phyloP scores from a whole-genome alignment of 2,113 vertebrate genomes.

The Xenus cinereus region DNA sequence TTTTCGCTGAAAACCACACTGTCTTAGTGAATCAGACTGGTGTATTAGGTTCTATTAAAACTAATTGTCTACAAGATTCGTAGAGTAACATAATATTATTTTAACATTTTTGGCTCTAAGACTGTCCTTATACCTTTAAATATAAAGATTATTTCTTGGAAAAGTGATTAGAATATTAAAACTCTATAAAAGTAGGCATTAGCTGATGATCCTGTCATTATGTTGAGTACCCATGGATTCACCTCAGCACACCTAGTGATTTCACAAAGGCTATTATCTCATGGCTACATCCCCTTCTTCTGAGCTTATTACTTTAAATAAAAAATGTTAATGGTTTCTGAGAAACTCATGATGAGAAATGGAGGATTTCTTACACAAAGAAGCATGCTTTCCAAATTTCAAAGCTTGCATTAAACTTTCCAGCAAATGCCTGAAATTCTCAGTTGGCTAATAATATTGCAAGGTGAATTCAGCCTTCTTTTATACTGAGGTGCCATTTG shows the following conservation, averaged over 20 bases:
- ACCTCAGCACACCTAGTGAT: conserved; percentile 69
- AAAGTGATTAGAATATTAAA: conserved; percentile 75
- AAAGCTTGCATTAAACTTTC: conserved; percentile 62
- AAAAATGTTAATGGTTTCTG: conserved; percentile 80
- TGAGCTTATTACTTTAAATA: conserved; percentile 76
- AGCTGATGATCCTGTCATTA: conserved; percentile 68
- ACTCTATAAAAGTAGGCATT: conserved; percentile 69
- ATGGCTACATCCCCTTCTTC: conserved; percentile 58
- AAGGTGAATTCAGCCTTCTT: conserved; percentile 33
- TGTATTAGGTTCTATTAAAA: conserved; percentile 60
- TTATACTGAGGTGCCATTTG: conserved; percentile 12
- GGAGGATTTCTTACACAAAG: conserved; percentile 50
- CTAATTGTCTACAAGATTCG: conserved; percentile 61
- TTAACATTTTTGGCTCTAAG: conserved; percentile 65
- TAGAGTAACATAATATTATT: conserved; percentile 67
- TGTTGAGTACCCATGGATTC: conserved; percentile 67
- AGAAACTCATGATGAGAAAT: conserved; percentile 69
- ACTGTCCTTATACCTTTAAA: conserved; percentile 66
- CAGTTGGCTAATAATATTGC: conserved; percentile 24
- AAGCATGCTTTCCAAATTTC: conserved; percentile 60
- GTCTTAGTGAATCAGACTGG: conserved; percentile 52
- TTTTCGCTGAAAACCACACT: conserved; percentile 38
- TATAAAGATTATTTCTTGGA: conserved; percentile 76
- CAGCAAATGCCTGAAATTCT: conserved; percentile 55
- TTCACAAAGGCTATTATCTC: conserved; percentile 71